These are phyloP conservation scores for Metridium senile DNA, from an alignment of 92 coral and sea anemone species.

Conservation along the genomic window DNA sequence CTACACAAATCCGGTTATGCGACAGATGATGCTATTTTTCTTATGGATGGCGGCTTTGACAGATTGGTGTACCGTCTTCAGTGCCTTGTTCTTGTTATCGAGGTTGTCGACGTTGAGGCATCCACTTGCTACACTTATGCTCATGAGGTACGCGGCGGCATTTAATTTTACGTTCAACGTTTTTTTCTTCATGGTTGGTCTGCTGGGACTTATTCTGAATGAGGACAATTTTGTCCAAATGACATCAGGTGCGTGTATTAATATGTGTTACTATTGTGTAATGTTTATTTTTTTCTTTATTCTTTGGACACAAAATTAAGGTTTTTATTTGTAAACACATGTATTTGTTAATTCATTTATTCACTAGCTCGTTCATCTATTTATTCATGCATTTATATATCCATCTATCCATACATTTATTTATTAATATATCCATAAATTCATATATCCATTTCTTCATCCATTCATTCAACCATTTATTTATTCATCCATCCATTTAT, in stretches of 20 bases:
- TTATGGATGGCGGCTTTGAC: constrained; percentile 17
- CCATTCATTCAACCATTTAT: no score
- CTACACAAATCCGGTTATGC: background rate
- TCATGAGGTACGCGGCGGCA: background rate
- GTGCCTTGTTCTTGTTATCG: constrained; percentile 7
- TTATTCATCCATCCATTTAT: no score
- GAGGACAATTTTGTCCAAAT: constrained; percentile 3
- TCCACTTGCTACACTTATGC: constrained; percentile 12
- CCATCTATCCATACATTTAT: no score
- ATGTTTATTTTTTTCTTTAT: background rate
- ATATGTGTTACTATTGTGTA: background rate
- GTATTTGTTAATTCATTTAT: no score
- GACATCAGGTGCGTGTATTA: background rate
- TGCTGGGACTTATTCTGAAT: background rate
- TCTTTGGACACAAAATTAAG: no score
- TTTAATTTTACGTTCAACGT: background rate
- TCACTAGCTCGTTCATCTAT: no score
- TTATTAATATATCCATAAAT: no score
- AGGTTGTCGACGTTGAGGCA: constrained; percentile 9
- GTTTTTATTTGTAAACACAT: background rate
- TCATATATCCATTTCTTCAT: no score
- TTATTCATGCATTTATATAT: no score
- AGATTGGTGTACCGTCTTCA: background rate
- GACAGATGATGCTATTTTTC: constrained; percentile 2
- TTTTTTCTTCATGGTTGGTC: constrained; percentile 21